Percentiles rank a stretch among this genome's conserved stretches.
Evolutionary conservation across 2,113 vertebrate species (phyloP).

Genomic region (Noctilio leporinus): DNA sequence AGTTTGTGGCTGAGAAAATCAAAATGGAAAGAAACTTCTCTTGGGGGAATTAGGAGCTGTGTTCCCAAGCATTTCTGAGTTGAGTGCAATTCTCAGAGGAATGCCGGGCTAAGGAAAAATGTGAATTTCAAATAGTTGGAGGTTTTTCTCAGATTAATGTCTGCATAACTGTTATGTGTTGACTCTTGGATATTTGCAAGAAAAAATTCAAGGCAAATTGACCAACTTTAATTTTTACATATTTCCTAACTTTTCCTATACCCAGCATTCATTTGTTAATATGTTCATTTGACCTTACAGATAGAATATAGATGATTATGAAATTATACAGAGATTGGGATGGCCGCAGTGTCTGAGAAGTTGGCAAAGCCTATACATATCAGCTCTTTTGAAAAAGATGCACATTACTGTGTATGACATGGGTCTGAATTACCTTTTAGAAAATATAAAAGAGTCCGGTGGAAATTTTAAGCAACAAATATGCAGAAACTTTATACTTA

Average conservation of each 20-base stretch:
- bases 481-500: neutral
- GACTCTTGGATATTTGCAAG: neutral
- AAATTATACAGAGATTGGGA: neutral
- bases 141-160: neutral
- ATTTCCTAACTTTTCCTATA: neutral
- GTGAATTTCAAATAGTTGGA: slow-evolving; percentile 33
- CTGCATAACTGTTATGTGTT: neutral
- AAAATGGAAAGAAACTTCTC: slow-evolving; percentile 48
- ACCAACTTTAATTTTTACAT: neutral
- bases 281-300: slow-evolving; percentile 13
- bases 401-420: neutral
- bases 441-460: slow-evolving; percentile 11
- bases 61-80: slow-evolving; percentile 13
- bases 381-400: slow-evolving; percentile 2
- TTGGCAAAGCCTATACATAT: slow-evolving; percentile 16
- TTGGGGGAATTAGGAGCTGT: slow-evolving; percentile 1
- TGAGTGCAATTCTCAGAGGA: slow-evolving; percentile 23
- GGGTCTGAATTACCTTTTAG: slow-evolving; percentile 43
- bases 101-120: neutral
- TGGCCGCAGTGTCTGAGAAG: slow-evolving; percentile 28
- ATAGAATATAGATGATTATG: neutral
- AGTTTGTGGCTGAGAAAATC: slow-evolving; percentile 55
- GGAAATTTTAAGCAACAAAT: slow-evolving; percentile 41
- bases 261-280: neutral
- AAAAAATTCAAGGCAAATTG: slow-evolving; percentile 25